A percentile compares a stretch with the other conserved stretches of the same genome.
Evolutionary conservation across 2,888 invertebrate genomes (phyloP).

Genomic region (Drosophila mercatorum): DNA sequence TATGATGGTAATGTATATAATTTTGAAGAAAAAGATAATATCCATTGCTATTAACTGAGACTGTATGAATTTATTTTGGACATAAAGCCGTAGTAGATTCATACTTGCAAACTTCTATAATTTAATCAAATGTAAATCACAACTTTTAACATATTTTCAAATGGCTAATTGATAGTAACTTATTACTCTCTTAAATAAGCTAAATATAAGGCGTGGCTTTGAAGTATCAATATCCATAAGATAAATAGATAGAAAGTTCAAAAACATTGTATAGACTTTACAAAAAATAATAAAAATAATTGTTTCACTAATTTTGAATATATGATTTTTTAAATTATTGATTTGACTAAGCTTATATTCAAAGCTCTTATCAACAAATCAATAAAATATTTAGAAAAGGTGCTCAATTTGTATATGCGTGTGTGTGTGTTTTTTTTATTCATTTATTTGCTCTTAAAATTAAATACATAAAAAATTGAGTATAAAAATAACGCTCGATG

Average conservation of each 20-base stretch:
- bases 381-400: no score
- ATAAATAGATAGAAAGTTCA: conserved; percentile 6
- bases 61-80: conserved; percentile 20
- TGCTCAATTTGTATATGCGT: no score
- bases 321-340: neutral
- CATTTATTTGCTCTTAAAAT: no score
- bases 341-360: neutral
- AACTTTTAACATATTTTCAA: neutral
- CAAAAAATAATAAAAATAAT: conserved; percentile 5
- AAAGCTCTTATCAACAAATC: no score
- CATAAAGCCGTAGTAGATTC: neutral
- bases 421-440: no score
- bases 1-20: conserved; percentile 60
- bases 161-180: neutral
- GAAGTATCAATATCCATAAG: neutral
- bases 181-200: conserved; percentile 1
- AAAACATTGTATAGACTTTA: neutral
- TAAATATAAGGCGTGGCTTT: neutral
- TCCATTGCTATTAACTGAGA: conserved; percentile 50
- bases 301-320: neutral
- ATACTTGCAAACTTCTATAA: neutral
- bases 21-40: conserved; percentile 34
- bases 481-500: no score
- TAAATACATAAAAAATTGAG: no score
- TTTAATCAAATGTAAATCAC: neutral